Evolutionary conservation across 2,113 vertebrate species (phyloP), one percentile per base, ranked within the genome.

Genomic region (Psittacula cyanocephala): DNA sequence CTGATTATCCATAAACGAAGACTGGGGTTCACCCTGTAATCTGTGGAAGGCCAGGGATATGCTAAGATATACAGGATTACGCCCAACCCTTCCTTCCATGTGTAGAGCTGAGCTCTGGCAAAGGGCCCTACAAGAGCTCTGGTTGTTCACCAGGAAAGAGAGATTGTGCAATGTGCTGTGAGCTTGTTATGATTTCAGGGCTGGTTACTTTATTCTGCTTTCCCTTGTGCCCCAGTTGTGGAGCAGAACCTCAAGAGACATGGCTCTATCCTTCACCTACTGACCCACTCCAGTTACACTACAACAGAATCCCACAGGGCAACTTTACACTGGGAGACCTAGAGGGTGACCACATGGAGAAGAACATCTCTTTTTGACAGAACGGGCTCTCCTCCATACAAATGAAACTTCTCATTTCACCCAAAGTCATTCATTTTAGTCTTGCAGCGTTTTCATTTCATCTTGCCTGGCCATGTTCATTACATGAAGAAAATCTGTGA

Each of bases 161-260:
- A 75, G 53, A 28, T 6, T 43, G n/a, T 9, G 20, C 23, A 14
- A 2, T 15, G 37, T 44, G 69, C 4, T 46, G 41, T 50, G 60
- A 86, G 43, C 60, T 59, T 44, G 18, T 28, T 44, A 44, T 7
- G 14, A 19, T 24, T 47, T 65, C 81, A 63, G 28, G 29, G 13
- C 1, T 43, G 16, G 18, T 47, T 24, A 41, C 31, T 41, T 83
- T 63, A 16, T 22, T 12, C 44, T 78, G 76, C 53, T 47, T 50
- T 69, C 49, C 59, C 14, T 65, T 0, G 0, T 24, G 12, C 18
- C 64, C 39, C 19, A n/a, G 9, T 1, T 69, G 67, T 8, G 55
- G 15, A 88, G 39, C 33, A 80, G 52, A 64, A 68, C 18, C 14
- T 68, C 79, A 52, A 55, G 55, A 77, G 46, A 83, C 7, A 6